phyloP scores from a whole-genome alignment of 2,888 invertebrate species.

The Zaprionus lineosus region DNA sequence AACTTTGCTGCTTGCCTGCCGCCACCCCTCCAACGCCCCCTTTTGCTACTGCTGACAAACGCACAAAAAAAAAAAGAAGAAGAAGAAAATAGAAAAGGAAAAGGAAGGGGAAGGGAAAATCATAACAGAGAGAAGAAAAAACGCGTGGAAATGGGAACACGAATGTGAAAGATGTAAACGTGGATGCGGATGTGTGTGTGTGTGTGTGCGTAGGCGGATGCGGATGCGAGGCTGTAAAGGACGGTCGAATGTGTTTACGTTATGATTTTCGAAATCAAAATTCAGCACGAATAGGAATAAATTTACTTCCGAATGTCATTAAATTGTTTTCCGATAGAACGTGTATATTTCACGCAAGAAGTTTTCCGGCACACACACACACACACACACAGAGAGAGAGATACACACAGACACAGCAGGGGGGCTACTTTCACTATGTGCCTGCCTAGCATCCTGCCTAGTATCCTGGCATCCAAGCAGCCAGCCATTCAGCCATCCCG shows the following conservation, averaged over 20 bases:
- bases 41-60: slow-evolving; percentile 50
- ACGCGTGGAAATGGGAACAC: slow-evolving; percentile 4
- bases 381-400: no score
- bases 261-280: slow-evolving; percentile 80
- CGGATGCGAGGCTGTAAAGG: slow-evolving; percentile 20
- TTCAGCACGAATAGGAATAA: slow-evolving; percentile 80
- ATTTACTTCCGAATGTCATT: slow-evolving; percentile 82
- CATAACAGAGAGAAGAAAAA: slow-evolving; percentile 1
- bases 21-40: not conserved
- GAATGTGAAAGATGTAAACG: not conserved
- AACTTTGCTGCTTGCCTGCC: slow-evolving; percentile 21
- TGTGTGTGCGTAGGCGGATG: not conserved
- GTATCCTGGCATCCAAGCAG: slow-evolving; percentile 31
- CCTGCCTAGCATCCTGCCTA: slow-evolving; percentile 2
- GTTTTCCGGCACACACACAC: no score
- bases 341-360: slow-evolving; percentile 76
- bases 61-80: slow-evolving; percentile 42
- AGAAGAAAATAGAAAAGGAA: no score
- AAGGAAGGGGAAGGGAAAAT: no score
- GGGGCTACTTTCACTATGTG: no score
- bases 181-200: not conserved
- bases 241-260: slow-evolving; percentile 70
- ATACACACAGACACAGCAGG: slow-evolving; percentile 22
- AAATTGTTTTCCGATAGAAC: slow-evolving; percentile 82
- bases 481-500: slow-evolving; percentile 10